Base-by-base conservation (phyloP, 1,140 invertebrate species). In the Caerostris extrusa region DNA sequence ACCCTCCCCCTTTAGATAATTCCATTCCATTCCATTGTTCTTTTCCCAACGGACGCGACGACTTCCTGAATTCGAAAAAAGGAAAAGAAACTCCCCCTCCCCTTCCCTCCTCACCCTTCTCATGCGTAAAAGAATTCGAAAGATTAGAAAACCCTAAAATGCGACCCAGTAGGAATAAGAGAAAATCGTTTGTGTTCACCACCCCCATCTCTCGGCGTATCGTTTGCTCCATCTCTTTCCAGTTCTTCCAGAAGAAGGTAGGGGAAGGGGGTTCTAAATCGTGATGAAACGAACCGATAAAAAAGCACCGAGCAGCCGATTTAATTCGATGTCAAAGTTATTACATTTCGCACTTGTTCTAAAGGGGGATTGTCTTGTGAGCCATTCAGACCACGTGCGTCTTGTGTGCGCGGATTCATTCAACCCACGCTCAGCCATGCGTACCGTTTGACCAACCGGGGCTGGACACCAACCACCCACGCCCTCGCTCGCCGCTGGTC, bases 321-420 rank as follows among this genome's bases (percentile, higher is more conserved):
- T 77, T 87, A 86, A 93, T 93, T 93, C 61, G 91, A 93, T 93
- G 91, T 93, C 91, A 93, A 87, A 87, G 61, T 92, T 69, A 92
- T 92, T 92, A 92, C 61, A n/a, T 19, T 81, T 85, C 19, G 58
- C 77, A 55, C 77, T 57, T 58, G 69, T 91, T 69, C 53, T 71
- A 14, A 67, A 5, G 71, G 69, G 53, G 64, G 64, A 34, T 83
- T 86, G 57, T 64, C 50, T 92, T 85, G 19, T 34, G 17, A 19
- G 8, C 67, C 53, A 93, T 93, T 86, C 83, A 50, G 83, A 10
- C 60, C 91, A 93, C 91, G 91, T 85, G 91, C 71, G 12, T 34
- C 58, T 57, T 5, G 57, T 82, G 57, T 17, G 5, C 53, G 50
- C 71, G 71, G 53, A 81, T 81, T 92, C 90, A 92, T 92, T 92